Evolutionary conservation across 1,140 invertebrate species (phyloP), one percentile per base, ranked within the genome.

Genomic region (Hylaeus volcanicus): DNA sequence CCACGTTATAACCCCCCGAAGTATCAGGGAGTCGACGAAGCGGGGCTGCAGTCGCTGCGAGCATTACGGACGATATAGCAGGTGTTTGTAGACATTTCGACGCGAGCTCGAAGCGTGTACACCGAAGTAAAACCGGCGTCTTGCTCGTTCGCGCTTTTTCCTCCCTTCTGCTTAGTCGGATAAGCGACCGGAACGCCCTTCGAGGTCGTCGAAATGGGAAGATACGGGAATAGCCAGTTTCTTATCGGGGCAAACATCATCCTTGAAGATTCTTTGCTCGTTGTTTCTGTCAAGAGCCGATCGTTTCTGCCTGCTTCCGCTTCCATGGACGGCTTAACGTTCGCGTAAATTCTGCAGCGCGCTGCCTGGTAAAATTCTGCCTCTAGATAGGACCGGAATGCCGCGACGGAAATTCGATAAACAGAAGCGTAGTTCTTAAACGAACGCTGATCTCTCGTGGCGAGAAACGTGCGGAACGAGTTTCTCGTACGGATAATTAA

Each of bases 1-100:
- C 60, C 51, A 64, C 72, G 68, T 84, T 86, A 79, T 84, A 79
- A 76, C 63, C 78, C 65, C 5, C 26, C 12, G 55, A 48, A 53
- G 64, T 74, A 70, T 65, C 39, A 37, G n/a, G n/a, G 51, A 74
- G 68, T 80, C 76, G 70, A 65, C 70, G 69, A 71, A 74, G 65
- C 63, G 76, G 83, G 76, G 71, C 85, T 79, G 48, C 75, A 58
- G 63, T 56, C 69, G 56, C 43, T 3, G 72, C 63, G 68, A 75
- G 55, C 75, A 70, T 82, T 86, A 79, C 45, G 41, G 66, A 41
- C 66, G 84, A 79, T 81, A 79, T 71, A 74, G 66, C 75, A 79
- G 80, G 72, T 86, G 80, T 86, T 83, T 75, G 80, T 37, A 69
- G 68, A 75, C 63, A 53, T 48, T 66, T 73, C 70, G 41, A 51